Evolutionary conservation across 2,797 vertebrate genomes (phyloP), one percentile per base, ranked within the genome.

Genomic region (Erethizon dorsatum): DNA sequence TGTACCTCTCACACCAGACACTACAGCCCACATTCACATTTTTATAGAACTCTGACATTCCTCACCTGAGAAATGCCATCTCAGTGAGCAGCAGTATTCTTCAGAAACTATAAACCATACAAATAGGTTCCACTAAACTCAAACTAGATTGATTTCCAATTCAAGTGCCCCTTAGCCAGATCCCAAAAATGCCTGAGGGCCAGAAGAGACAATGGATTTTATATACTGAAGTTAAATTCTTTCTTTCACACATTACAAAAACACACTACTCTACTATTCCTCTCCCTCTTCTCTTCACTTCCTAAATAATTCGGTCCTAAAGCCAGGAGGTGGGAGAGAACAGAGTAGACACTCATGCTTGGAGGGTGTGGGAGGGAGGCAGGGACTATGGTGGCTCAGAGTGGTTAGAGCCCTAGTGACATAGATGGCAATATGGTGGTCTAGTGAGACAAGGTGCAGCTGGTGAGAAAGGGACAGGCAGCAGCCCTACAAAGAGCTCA

Each of bases 131-230:
- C 69, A 93, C 37, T 6, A 92, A 89, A 75, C 69, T 18, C 63
- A 54, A 82, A 75, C 50, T 94, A 56, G 83, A 75, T 56, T 14
- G 71, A 75, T 73, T 86, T 95, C 79, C 82, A 92, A 95, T 26
- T 90, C 80, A 87, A 11, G 18, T 33, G 33, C 14, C 18, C 33
- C 33, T 78, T 73, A 63, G 33, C 14, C 75, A 57, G 88, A 85
- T 83, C 17, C 13, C 45, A 15, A 57, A 89, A 94, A 63, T 82
- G 57, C 56, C 57, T 41, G 37, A 41, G 37, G 37, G 37, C 37
- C 37, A 28, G 52, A 92, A 80, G 52, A 82, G 59, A 52, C 73
- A 85, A 41, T 37, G 57, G 24, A 65, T 13, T 91, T 69, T 37
- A 78, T 50, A n/a, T 80, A 50, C 12, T 45, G 57, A 71, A 92